phyloP scores from a whole-genome alignment of 2,888 invertebrate species.

The Metellina segmentata region DNA sequence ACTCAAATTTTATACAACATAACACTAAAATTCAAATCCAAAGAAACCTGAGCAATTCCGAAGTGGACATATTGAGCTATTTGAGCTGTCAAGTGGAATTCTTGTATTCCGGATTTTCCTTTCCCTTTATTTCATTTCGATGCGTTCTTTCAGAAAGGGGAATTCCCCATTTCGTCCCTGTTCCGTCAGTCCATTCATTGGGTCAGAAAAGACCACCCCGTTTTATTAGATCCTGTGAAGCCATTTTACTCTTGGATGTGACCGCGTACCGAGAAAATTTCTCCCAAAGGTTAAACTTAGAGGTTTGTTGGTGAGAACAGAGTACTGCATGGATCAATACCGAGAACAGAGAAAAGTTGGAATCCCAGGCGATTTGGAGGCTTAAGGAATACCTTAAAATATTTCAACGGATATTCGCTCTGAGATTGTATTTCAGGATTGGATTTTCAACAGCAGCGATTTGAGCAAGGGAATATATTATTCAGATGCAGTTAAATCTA shows the following conservation, averaged over 20 bases:
- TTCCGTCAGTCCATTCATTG: background rate
- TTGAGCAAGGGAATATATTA: background rate
- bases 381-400: conserved; percentile 11
- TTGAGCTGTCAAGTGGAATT: background rate
- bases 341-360: conserved; percentile 29
- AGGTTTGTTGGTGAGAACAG: conserved; percentile 26
- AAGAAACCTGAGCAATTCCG: background rate
- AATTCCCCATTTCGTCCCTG: background rate
- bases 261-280: conserved; percentile 29
- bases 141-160: background rate
- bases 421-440: background rate
- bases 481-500: background rate
- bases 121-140: background rate
- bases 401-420: conserved; percentile 20
- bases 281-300: conserved; percentile 21
- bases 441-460: background rate
- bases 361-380: conserved; percentile 20
- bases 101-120: background rate
- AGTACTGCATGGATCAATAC: conserved; percentile 24
- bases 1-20: too few relatives aligned
- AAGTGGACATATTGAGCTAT: background rate
- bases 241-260: conserved; percentile 9
- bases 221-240: conserved; percentile 7
- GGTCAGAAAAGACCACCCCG: background rate
- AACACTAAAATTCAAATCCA: background rate